Conservation (phyloP, 2,797 vertebrate species). For the Australoheros facetus region DNA sequence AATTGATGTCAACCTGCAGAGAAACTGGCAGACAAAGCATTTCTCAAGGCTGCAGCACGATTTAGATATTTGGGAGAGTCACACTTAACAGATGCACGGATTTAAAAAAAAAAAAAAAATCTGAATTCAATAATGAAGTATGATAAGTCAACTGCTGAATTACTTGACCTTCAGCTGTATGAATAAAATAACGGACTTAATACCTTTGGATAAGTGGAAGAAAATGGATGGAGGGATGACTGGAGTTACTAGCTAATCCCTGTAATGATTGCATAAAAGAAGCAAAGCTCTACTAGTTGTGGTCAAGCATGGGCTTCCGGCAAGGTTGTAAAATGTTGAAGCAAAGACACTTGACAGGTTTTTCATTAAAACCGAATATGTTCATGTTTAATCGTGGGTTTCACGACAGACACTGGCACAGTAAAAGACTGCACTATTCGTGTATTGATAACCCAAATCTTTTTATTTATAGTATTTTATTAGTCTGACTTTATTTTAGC, state of each 20-base stretch:
- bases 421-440: neutral
- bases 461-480: neutral
- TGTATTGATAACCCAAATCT: neutral
- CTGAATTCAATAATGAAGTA: slow-evolving; percentile 1
- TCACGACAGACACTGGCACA: neutral
- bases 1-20: neutral
- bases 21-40: neutral
- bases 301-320: slow-evolving; percentile 62
- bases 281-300: slow-evolving; percentile 17
- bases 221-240: neutral
- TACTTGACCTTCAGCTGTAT: slow-evolving; percentile 23
- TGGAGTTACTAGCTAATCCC: slow-evolving; percentile 48
- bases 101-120: neutral
- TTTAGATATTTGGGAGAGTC: neutral
- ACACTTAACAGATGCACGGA: neutral
- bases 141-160: slow-evolving; percentile 21
- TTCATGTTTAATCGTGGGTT: neutral
- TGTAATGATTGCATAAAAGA: slow-evolving; percentile 58
- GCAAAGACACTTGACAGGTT: neutral
- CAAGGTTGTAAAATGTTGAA: slow-evolving; percentile 2
- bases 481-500: neutral
- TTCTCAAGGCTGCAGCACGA: neutral
- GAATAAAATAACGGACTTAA: slow-evolving; percentile 44
- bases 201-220: slow-evolving; percentile 7
- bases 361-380: neutral